Evolutionary conservation across 2,797 vertebrate species (phyloP).

Genomic region (Schizopygopsis pylzovi): DNA sequence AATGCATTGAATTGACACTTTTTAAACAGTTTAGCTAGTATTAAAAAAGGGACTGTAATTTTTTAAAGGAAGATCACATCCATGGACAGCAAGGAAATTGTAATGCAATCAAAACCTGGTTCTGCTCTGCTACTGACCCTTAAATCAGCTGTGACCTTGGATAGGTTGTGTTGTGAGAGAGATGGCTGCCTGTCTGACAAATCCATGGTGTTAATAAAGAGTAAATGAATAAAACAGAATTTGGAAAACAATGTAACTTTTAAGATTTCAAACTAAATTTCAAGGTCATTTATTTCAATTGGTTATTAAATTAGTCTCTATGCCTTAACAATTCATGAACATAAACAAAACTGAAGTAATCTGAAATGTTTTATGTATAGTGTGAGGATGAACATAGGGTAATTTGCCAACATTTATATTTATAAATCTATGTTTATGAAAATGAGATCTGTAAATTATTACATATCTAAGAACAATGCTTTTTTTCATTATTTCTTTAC

Average conservation of each 20-base stretch:
- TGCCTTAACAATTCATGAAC: neutral
- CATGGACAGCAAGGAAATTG: neutral
- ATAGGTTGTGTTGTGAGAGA: conserved; percentile 21
- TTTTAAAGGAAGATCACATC: neutral
- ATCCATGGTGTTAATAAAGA: neutral
- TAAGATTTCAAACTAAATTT: neutral
- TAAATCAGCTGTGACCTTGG: conserved; percentile 30
- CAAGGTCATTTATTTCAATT: neutral
- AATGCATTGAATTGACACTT: conserved; percentile 11
- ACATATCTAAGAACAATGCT: neutral
- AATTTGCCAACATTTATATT: neutral
- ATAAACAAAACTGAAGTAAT: neutral
- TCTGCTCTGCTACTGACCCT: conserved; percentile 11
- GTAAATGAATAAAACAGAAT: neutral
- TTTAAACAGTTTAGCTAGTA: neutral
- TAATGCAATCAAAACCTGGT: neutral
- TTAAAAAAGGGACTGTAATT: neutral
- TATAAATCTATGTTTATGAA: neutral
- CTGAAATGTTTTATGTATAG: neutral
- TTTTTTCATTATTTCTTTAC: neutral
- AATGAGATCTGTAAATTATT: neutral
- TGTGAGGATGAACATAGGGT: neutral
- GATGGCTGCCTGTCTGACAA: neutral
- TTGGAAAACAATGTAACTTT: neutral
- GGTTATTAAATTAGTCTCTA: neutral